Evolutionary conservation across 2,888 invertebrate species (phyloP), one percentile per base, ranked within the genome.

Genomic region (Leistus spinibarbis): DNA sequence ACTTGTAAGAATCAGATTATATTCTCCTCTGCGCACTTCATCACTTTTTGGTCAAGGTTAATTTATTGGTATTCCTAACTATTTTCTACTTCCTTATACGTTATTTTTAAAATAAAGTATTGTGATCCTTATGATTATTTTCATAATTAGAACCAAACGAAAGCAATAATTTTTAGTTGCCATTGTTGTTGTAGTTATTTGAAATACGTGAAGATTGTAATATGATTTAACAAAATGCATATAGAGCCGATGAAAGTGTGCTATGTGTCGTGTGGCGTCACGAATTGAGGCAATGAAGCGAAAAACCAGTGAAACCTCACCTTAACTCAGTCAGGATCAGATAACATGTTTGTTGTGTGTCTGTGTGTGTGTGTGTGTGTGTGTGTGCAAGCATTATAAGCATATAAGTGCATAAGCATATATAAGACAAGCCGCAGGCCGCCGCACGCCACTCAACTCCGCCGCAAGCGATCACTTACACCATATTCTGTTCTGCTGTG

Each of bases 251-350:
- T 60, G 13, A 60, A 60, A 60, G 20, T 60, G 19, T 60, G 60
- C 20, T 60, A 60, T 60, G 60, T 60, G 60, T 60, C 60, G 60
- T 60, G 60, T 60, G 60, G 60, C 60, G 60, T 60, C 60, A 60
- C 60, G 60, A 60, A 22, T 20, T 60, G 60, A 60, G 13, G 60
- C 40, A 40, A 40, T 20, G 60, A 60, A 60, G 60, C 60, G 60
- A 19, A 60, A 60, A 60, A 60, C 60, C 17, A 40, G 40, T 40
- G 40, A 40, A 40, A 40, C 40, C 40, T 40, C 13, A 40, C 40
- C 40, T 40, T 40, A 40, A 40, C 40, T 40, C 40, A 40, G 7
- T 13, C 40, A 40, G 5, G 40, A 40, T 40, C 40, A 40, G 40
- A 40, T 40, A 40, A 40, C 40, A 13, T 40, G 40, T 40, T 40